A percentile compares a stretch with the other conserved stretches of the same genome.
Conservation (phyloP, 2,797 vertebrate genomes). For the Sebastes hubbsi region DNA sequence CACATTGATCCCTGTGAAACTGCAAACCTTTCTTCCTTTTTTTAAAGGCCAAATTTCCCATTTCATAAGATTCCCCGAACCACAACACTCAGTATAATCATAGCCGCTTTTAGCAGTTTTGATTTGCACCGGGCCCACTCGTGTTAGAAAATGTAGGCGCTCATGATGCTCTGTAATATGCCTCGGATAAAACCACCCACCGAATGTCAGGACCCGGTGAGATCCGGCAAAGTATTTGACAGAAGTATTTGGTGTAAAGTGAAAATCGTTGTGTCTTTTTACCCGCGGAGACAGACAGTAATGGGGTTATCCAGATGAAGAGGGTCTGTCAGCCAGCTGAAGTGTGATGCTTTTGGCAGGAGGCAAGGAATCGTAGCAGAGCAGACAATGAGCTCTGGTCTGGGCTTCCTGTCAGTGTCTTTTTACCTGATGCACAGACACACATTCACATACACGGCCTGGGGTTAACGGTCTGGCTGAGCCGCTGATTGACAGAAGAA, state of each 20-base stretch:
- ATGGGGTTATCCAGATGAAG: slow-evolving; percentile 36
- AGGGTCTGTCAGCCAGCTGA: slow-evolving; percentile 31
- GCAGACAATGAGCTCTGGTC: slow-evolving; percentile 22
- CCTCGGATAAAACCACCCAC: slow-evolving; percentile 34
- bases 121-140: slow-evolving; percentile 33
- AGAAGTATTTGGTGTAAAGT: slow-evolving; percentile 2
- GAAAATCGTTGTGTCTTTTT: slow-evolving; percentile 26
- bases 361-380: slow-evolving; percentile 22
- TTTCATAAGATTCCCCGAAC: neutral
- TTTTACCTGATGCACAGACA: slow-evolving; percentile 14
- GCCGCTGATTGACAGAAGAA: slow-evolving; percentile 31
- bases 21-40: neutral
- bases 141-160: slow-evolving; percentile 17
- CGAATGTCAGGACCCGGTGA: slow-evolving; percentile 35
- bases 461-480: slow-evolving; percentile 3
- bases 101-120: neutral
- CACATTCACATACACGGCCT: neutral
- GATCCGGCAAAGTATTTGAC: slow-evolving; percentile 3
- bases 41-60: slow-evolving; percentile 32
- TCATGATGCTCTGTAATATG: slow-evolving; percentile 29
- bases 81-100: neutral
- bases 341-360: slow-evolving; percentile 49
- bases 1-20: slow-evolving; percentile 25
- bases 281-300: slow-evolving; percentile 14
- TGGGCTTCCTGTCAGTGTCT: slow-evolving; percentile 30